phyloP scores from a whole-genome alignment of 2,888 invertebrate species.

The Trachelus tabidus region DNA sequence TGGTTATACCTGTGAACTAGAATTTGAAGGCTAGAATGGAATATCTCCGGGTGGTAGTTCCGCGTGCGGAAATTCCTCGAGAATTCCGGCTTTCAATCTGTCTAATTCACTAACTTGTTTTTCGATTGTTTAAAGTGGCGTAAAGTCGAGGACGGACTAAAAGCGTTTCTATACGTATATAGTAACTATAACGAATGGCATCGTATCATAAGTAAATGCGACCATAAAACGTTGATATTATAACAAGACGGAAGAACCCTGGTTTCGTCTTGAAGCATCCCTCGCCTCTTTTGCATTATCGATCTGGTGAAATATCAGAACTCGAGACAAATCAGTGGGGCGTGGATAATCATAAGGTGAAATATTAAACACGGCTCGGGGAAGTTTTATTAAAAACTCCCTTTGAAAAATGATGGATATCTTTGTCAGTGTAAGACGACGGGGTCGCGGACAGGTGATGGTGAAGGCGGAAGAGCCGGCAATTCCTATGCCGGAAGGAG shows the following conservation, averaged over 20 bases:
- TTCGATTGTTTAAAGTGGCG: not conserved
- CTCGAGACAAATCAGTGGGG: slow-evolving; percentile 48
- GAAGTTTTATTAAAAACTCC: slow-evolving; percentile 63
- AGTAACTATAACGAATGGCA: not conserved
- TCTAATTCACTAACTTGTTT: not conserved
- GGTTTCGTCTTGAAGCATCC: not conserved
- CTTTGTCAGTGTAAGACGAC: slow-evolving; percentile 21
- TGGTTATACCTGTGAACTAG: not conserved
- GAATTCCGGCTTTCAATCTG: not conserved
- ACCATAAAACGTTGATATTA: not conserved
- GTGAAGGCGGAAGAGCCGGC: not conserved
- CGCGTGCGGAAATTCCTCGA: not conserved
- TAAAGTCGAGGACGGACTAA: not conserved
- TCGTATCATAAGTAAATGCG: not conserved
- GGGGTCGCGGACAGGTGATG: not conserved
- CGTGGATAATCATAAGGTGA: slow-evolving; percentile 52
- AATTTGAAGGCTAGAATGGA: not conserved
- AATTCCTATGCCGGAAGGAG: not conserved
- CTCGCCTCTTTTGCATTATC: not conserved
- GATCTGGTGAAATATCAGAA: slow-evolving; percentile 2
- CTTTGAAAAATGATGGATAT: slow-evolving; percentile 34
- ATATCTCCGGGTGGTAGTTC: not conserved
- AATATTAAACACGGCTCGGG: slow-evolving; percentile 49
- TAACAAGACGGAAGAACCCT: not conserved
- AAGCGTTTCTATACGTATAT: not conserved